Evolutionary conservation across 2,888 invertebrate species (phyloP).

Genomic region (Aradus depressus): DNA sequence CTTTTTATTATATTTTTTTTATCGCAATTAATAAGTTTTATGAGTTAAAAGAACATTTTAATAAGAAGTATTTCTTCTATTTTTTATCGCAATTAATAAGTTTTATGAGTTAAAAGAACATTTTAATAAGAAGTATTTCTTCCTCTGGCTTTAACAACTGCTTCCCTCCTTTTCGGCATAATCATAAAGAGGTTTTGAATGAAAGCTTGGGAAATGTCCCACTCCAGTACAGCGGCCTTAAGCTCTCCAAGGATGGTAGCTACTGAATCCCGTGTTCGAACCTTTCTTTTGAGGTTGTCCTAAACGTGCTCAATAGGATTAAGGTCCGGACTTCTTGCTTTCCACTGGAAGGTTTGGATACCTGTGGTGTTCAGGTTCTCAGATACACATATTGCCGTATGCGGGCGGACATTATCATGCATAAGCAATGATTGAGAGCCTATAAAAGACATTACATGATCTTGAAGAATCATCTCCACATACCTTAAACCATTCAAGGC

Average conservation of each 20-base stretch:
- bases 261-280: no score
- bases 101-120: no score
- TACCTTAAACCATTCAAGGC: background rate
- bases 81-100: no score
- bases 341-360: constrained; percentile 1
- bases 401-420: constrained; percentile 1
- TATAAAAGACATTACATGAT: background rate
- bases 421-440: background rate
- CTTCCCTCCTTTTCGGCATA: background rate
- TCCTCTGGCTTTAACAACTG: background rate
- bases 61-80: background rate
- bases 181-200: background rate
- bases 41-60: no score
- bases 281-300: constrained; percentile 1
- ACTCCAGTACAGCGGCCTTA: background rate
- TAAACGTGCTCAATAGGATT: constrained; percentile 8
- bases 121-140: background rate
- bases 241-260: no score
- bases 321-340: constrained; percentile 5
- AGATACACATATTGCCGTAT: background rate
- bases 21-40: no score
- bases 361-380: background rate
- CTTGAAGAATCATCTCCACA: background rate
- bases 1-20: no score
- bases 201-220: background rate